Evolutionary conservation across 1,140 invertebrate species (phyloP).

Genomic region (Calosoma granatense): DNA sequence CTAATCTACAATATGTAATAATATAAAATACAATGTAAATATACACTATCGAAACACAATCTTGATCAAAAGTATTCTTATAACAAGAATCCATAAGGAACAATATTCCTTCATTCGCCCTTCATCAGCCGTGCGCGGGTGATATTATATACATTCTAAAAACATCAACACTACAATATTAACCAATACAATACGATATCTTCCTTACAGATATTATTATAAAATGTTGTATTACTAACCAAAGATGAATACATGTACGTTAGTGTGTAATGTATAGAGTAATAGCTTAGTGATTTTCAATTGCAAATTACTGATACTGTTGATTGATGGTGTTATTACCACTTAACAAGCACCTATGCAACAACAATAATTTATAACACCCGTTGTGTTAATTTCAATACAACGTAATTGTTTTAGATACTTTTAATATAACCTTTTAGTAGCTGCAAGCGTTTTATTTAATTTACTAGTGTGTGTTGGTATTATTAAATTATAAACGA

Average conservation of each 20-base stretch:
- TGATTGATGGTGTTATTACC: neutral
- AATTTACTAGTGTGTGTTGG: neutral
- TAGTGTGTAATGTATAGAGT: neutral
- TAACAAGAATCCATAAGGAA: neutral
- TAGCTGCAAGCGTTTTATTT: too few relatives aligned
- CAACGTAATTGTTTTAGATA: too few relatives aligned
- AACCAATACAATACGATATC: neutral
- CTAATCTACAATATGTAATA: neutral
- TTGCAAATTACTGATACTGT: conserved; percentile 7
- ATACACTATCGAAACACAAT: conserved; percentile 1
- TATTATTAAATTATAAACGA: neutral
- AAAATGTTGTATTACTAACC: neutral
- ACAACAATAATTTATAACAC: neutral
- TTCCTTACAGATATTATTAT: neutral
- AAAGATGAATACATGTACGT: neutral
- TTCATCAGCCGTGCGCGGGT: neutral
- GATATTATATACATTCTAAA: neutral
- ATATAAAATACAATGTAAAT: neutral
- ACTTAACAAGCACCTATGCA: neutral
- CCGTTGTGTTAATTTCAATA: neutral
- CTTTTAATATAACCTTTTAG: too few relatives aligned
- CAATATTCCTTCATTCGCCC: neutral
- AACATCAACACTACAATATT: neutral
- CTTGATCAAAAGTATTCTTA: neutral
- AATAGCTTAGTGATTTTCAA: conserved; percentile 3